Evolutionary conservation across 1,140 invertebrate species (phyloP), one percentile per base, ranked within the genome.

Genomic region (Phocides pigmalion): DNA sequence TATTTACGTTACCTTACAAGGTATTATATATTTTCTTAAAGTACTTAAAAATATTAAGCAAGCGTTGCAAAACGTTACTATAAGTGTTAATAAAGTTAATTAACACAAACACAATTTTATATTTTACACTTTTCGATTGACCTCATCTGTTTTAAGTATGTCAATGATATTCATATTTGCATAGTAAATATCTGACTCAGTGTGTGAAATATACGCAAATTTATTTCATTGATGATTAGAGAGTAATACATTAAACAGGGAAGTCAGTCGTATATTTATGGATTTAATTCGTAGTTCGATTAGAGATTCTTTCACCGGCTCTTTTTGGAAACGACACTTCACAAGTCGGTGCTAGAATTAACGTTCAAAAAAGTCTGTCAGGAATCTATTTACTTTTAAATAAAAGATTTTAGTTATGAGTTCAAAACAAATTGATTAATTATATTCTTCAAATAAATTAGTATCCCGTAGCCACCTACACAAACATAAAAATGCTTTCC

Each of bases 401-500:
- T n/a, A n/a, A n/a, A n/a, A n/a, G n/a, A n/a, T n/a, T n/a, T n/a
- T n/a, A n/a, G n/a, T n/a, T n/a, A n/a, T n/a, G n/a, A n/a, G n/a
- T n/a, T n/a, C n/a, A n/a, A n/a, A n/a, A n/a, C n/a, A n/a, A n/a
- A n/a, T n/a, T n/a, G n/a, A n/a, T n/a, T n/a, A n/a, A n/a, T n/a
- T n/a, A n/a, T n/a, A 32, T 32, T 32, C 28, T 32, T 11, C n/a
- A 32, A 32, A 32, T 32, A 32, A 32, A 32, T n/a, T 11, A 11
- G n/a, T 11, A 11, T 32, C 28, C n/a, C n/a, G n/a, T n/a, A 32
- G 58, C 59, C 74, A 79, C 68, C 68, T 74, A 82, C 68, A 73
- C 72, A 82, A 78, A 77, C 66, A 80, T 49, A 44, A 62, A 37
- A 68, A 70, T 46, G 61, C 37, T 51, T 64, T 74, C 63, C 67